Evolutionary conservation across 92 coral and sea anemone species (phyloP).

Genomic region (Bergia puertoricense): DNA sequence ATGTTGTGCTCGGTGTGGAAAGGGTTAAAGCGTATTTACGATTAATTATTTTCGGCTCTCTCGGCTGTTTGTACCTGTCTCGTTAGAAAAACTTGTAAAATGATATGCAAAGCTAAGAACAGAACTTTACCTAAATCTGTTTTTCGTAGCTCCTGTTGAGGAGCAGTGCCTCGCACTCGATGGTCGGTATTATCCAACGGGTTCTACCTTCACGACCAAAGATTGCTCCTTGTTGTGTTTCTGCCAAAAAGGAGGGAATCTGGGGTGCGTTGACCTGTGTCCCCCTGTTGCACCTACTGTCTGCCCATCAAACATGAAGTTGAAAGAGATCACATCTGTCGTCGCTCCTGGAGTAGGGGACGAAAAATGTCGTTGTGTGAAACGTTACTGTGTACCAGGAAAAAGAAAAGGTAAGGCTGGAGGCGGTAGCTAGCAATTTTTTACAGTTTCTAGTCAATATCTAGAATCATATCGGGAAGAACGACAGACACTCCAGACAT

Average conservation of each 20-base stretch:
- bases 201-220: slow-evolving; percentile 9
- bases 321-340: background rate
- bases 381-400: slow-evolving; percentile 20
- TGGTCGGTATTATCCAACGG: background rate
- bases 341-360: slow-evolving; percentile 9
- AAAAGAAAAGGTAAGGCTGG: background rate
- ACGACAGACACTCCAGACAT: too few species aligned
- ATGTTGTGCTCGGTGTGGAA: too few species aligned
- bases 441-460: background rate
- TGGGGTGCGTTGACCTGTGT: slow-evolving; percentile 23
- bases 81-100: background rate
- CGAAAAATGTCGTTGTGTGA: background rate
- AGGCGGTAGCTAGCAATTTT: background rate
- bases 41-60: too few species aligned
- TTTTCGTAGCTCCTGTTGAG: slow-evolving; percentile 26
- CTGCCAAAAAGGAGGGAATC: background rate
- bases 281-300: background rate
- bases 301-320: background rate
- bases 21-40: too few species aligned
- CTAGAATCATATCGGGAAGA: too few species aligned
- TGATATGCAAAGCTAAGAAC: too few species aligned
- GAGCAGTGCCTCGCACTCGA: slow-evolving; percentile 22
- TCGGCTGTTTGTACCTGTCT: background rate
- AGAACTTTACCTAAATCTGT: background rate
- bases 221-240: slow-evolving; percentile 5